Conservation (phyloP, 2,888 invertebrate species). For the Cryptocephalus primarius region DNA sequence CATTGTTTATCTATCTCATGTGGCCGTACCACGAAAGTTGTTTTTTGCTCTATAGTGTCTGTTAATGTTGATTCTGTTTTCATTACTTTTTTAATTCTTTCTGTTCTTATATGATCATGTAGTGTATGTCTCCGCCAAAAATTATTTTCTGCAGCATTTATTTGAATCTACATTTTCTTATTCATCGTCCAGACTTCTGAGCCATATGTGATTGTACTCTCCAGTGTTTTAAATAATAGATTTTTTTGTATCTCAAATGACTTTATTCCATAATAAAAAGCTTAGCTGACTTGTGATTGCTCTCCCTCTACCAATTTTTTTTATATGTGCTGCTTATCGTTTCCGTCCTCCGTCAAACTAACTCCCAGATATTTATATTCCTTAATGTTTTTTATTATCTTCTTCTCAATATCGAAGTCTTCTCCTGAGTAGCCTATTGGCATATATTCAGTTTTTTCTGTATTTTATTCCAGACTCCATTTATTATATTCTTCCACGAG, state of each 20-base stretch:
- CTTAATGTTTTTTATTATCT: neutral
- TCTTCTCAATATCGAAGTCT: neutral
- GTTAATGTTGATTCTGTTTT: too few species aligned
- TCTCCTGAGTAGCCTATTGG: neutral
- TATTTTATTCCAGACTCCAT: too few species aligned
- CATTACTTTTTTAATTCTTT: neutral
- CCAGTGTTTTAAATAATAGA: neutral
- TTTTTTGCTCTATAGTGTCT: too few species aligned
- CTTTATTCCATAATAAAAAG: neutral
- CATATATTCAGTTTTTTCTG: neutral
- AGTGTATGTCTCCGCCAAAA: neutral
- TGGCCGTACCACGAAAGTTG: neutral
- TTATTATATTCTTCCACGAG: neutral
- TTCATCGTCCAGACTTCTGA: neutral
- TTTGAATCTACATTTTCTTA: neutral
- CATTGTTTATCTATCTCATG: too few species aligned
- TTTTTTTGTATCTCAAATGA: neutral
- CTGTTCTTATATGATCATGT: neutral
- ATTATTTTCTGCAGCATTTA: neutral
- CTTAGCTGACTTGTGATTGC: neutral
- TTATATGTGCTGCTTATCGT: neutral
- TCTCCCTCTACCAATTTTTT: neutral
- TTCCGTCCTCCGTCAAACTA: constrained; percentile 1
- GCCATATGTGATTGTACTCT: too few species aligned
- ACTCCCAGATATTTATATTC: constrained; percentile 1